A percentile compares a stretch with the other conserved stretches of the same genome.
These are phyloP conservation scores for Cephus rjabovi DNA, from an alignment of 2,888 invertebrate species.

Conservation along the genomic window DNA sequence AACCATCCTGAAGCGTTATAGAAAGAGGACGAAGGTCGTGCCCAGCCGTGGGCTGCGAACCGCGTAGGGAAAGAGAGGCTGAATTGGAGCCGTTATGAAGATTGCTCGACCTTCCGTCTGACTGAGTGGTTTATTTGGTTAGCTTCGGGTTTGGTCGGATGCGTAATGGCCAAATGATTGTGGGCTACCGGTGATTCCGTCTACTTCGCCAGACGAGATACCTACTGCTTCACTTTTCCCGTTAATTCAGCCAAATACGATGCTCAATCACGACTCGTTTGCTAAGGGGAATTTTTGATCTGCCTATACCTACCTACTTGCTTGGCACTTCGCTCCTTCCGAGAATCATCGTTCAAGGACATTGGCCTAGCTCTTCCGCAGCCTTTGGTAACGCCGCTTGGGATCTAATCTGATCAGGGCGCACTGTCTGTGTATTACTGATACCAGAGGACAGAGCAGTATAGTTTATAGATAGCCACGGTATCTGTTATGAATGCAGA, in stretches of 20 bases:
- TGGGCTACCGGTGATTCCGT: slow-evolving; percentile 37
- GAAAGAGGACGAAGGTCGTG: not conserved
- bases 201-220: slow-evolving; percentile 29
- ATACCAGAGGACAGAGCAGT: not conserved
- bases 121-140: slow-evolving; percentile 28
- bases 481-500: not conserved
- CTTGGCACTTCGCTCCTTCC: not conserved
- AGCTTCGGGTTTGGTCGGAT: slow-evolving; percentile 8
- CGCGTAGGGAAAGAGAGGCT: slow-evolving; percentile 8
- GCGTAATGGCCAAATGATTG: slow-evolving; percentile 38
- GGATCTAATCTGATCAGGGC: not conserved
- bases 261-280: not conserved
- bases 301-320: not conserved
- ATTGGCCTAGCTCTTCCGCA: not conserved
- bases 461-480: not conserved
- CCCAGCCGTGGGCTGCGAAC: not conserved
- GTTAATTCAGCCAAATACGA: not conserved
- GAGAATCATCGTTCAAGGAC: not conserved
- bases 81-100: slow-evolving; percentile 34
- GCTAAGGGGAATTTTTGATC: not conserved
- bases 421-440: not conserved
- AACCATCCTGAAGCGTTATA: not conserved
- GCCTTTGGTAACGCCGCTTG: not conserved
- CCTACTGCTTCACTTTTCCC: slow-evolving; percentile 17
- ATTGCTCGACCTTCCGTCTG: slow-evolving; percentile 17